Base-by-base conservation (phyloP, 2,797 vertebrate genomes). In the Rallus crepitans region DNA sequence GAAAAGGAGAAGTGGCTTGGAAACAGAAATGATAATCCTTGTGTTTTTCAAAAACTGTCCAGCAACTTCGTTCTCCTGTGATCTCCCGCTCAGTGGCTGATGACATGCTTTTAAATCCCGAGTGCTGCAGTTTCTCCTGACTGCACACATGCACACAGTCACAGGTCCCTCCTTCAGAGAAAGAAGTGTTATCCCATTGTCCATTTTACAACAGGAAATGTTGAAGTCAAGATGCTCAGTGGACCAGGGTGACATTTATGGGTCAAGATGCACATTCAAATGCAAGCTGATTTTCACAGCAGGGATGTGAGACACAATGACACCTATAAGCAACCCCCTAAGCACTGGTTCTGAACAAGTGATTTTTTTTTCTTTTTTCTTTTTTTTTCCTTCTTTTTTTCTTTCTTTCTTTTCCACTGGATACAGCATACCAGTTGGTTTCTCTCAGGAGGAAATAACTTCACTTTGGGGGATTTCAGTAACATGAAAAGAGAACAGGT, bases 241-340 rank as follows among this genome's bases (percentile, higher is more conserved):
- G 97, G 97, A 98, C 97, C 97, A 97, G 91, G 93, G 87, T 98
- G 97, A 98, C 97, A 98, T 98, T 98, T 98, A 98, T 97, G 97
- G 98, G 98, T 98, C 98, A 98, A 93, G 97, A 97, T 97, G 91
- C 97, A 97, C 97, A 98, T 98, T 98, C 97, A 98, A 96, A 98
- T 97, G 94, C 95, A 98, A 98, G 97, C 87, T 98, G 97, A 97
- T 98, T 98, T 97, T 97, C 98, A 96, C 97, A 98, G 97, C 79
- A 95, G 96, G 96, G 85, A 95, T 96, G 57, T 97, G 96, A 98
- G 95, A 97, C 96, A 98, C 97, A 96, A 96, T 97, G 97, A 97
- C 97, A 97, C 97, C 96, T 97, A 92, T 97, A 97, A 86, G 89
- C 89, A 98, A 98, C 89, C 86, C 94, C 93, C 97, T 90, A 94